Conservation (phyloP, 2,797 vertebrate genomes). For the Iguana delicatissima region DNA sequence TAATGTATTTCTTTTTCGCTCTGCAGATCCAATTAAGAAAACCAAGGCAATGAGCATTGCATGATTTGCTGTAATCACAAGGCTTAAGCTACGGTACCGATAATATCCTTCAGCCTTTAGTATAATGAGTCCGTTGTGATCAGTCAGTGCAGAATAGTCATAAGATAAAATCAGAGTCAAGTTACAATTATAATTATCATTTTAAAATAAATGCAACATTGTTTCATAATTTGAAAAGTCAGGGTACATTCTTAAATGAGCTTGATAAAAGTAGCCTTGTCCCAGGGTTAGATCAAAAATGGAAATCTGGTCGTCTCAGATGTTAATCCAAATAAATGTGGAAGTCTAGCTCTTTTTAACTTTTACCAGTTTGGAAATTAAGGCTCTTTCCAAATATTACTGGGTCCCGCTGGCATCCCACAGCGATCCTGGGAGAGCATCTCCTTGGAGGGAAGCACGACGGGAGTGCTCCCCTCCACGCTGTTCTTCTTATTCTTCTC, state of each 20-base stretch:
- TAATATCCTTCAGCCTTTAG: slow-evolving; percentile 7
- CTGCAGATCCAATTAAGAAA: background rate
- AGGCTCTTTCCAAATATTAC: too few species aligned
- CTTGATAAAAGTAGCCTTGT: background rate
- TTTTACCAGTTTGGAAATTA: background rate
- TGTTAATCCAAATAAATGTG: too few species aligned
- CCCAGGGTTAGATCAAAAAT: background rate
- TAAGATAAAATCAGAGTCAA: slow-evolving; percentile 13
- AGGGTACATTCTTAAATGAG: background rate
- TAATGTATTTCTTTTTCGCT: background rate
- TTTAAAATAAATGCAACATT: background rate
- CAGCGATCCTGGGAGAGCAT: too few species aligned
- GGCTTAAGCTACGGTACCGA: slow-evolving; percentile 40
- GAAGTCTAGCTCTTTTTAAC: background rate
- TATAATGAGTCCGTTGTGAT: slow-evolving; percentile 43
- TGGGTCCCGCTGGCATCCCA: too few species aligned
- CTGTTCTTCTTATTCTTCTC: too few species aligned
- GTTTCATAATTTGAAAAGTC: background rate
- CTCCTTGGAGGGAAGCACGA: too few species aligned
- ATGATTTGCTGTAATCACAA: slow-evolving; percentile 35
- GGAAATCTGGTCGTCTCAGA: background rate
- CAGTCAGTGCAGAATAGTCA: background rate
- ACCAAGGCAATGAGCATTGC: slow-evolving; percentile 13
- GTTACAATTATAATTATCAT: background rate
- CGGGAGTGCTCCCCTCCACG: too few species aligned